Evolutionary conservation across 1,140 invertebrate species (phyloP), one percentile per base, ranked within the genome.

Genomic region (Latrodectus geometricus): DNA sequence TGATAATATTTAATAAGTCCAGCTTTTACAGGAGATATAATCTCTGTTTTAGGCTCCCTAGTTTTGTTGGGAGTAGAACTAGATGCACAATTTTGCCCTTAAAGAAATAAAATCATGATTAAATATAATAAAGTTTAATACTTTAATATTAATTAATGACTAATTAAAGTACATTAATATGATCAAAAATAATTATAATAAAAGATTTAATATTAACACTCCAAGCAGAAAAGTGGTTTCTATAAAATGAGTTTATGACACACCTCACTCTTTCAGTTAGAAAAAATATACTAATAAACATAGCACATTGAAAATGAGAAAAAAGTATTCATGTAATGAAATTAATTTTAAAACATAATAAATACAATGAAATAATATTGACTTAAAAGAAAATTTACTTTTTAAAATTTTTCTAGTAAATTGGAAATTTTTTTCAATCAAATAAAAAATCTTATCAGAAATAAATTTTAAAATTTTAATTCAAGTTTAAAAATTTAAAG

Each of bases 1-100:
- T 86, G 76, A 61, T 86, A 86, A 50, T 78, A 86, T 35, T 86
- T 78, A 20, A 86, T 69, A 35, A 86, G 68, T 61, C 76, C 83
- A 69, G 83, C 75, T 78, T 86, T 86, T 9, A 78, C 74, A n/a
- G 76, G 74, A n/a, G 83, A 86, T 14, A 77, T 15, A 9, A 48
- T 77, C 11, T n/a, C 54, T 17, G 21, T 12, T 56, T 66, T 78
- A 20, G 66, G 9, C 17, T 72, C 35, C 50, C 23, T 15, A 61
- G 9, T 72, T 65, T 70, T 70, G 69, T 69, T 85, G 12, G 52
- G 48, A 12, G 8, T 65, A 23, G 82, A 77, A 14, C 14, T 78
- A 15, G 66, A 17, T 14, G 65, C 23, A 78, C 23, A 35, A 14
- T 77, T 77, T 77, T 85, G 72, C n/a, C 66, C 74, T 86, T 56